Conservation (phyloP, 2,113 vertebrate species). For the Alethe diademata region DNA sequence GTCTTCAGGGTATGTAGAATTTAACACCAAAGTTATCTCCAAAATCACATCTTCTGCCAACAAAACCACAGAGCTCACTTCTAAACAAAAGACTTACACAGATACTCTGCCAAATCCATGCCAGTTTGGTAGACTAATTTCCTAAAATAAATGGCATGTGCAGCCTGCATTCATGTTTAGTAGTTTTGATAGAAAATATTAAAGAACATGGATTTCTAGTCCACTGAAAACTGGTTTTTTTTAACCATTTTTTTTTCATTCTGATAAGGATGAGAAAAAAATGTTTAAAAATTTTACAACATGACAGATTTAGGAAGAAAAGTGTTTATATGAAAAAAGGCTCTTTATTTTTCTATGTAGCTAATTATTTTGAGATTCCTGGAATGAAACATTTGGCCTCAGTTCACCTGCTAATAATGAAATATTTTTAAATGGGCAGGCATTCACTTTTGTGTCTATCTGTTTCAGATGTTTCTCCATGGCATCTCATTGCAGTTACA, state of each 20-base stretch:
- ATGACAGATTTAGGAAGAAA: background rate
- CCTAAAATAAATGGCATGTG: background rate
- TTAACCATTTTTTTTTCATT: background rate
- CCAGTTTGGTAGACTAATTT: background rate
- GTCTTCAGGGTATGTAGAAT: background rate
- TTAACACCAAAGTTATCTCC: background rate
- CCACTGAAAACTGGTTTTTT: background rate
- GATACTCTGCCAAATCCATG: background rate
- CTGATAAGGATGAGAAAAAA: background rate
- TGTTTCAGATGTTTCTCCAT: background rate
- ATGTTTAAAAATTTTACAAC: background rate
- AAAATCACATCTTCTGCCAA: background rate
- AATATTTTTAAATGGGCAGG: background rate
- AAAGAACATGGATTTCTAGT: background rate
- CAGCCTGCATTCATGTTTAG: background rate
- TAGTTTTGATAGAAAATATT: background rate
- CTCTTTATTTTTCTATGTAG: background rate
- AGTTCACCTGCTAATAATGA: background rate
- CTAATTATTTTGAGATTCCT: background rate
- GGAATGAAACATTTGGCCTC: background rate
- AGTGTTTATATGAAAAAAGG: background rate
- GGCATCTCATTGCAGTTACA: background rate
- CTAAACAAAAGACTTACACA: background rate
- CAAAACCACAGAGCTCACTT: background rate
- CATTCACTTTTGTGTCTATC: background rate